Evolutionary conservation across 2,888 invertebrate species (phyloP).

Genomic region (Leptopterna dolabrata): DNA sequence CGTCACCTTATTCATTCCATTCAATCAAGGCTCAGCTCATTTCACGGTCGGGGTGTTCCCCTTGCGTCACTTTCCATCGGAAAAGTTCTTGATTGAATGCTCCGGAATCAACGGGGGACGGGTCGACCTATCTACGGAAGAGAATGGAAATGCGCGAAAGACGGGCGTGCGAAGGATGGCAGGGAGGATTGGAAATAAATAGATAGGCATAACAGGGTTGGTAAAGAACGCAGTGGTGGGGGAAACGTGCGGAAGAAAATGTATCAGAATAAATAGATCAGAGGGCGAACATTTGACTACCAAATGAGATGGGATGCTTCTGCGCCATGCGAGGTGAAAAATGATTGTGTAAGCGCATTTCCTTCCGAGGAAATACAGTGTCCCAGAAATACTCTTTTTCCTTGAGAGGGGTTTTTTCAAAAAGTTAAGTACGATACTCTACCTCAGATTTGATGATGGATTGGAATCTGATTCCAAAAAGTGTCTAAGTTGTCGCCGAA

Average conservation of each 20-base stretch:
- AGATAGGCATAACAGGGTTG: not conserved
- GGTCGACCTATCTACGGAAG: not conserved
- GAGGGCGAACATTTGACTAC: slow-evolving; percentile 5
- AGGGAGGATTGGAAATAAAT: not conserved
- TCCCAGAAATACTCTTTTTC: too few relatives aligned
- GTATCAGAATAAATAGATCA: slow-evolving; percentile 24
- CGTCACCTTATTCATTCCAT: not conserved
- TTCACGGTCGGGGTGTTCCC: not conserved
- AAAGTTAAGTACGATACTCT: too few relatives aligned
- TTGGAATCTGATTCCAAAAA: too few relatives aligned
- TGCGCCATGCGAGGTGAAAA: slow-evolving; percentile 9
- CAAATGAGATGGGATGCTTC: not conserved
- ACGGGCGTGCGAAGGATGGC: not conserved
- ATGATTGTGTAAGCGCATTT: not conserved
- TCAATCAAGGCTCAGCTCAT: not conserved
- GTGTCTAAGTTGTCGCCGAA: too few relatives aligned
- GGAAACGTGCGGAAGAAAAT: slow-evolving; percentile 4
- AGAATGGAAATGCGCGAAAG: not conserved
- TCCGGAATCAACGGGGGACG: not conserved
- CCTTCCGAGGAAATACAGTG: not conserved
- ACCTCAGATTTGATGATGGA: too few relatives aligned
- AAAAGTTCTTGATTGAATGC: not conserved
- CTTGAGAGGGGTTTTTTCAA: too few relatives aligned
- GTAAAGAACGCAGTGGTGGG: not conserved
- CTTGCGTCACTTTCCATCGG: not conserved